Base-by-base conservation (phyloP, 2,797 vertebrate genomes). In the Heterohyrax brucei region DNA sequence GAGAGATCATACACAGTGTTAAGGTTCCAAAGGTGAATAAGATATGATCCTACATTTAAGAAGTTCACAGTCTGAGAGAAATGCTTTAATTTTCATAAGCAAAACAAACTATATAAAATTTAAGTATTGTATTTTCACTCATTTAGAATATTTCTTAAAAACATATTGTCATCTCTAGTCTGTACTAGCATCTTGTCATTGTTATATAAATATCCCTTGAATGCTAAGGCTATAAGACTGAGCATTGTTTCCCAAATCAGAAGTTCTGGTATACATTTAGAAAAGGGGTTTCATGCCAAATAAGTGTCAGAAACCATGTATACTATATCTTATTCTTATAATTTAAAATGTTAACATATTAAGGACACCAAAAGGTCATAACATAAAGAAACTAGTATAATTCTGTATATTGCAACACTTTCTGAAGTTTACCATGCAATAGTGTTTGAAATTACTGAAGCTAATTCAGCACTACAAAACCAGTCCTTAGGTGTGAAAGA, bases 381-480 rank as follows among this genome's bases (percentile, higher is more conserved):
- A 80, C 66, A 13, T 77, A 56, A 91, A 13, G 9, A 89, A 77
- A 82, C 50, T 21, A 81, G 19, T 77, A 33, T 59, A 87, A 61
- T 80, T 95, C 62, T 66, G 59, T 48, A 91, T 22, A 95, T 62
- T 50, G 28, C 7, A 95, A 22, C 16, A 75, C 28, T 91, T 89
- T 86, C 80, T 50, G 82, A 68, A 96, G 7, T 87, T 75, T 93
- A 76, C 7, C 26, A 78, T 18, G 4, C 24, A 92, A 92, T 39
- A 62, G 18, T 80, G 84, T 87, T 90, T 84, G 7, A 79, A 30
- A 81, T 95, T 22, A 95, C 12, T 89, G n/a, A 88, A 80, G 77
- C 66, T 77, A 96, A 94, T 30, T 62, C 78, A 85, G 39, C 28
- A n/a, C 39, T 86, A 79, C 33, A 86, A 94, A 93, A 77, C 26